These are phyloP conservation scores for Caenorhabditis sinica DNA, from an alignment of 2,888 invertebrate species.

Conservation along the genomic window DNA sequence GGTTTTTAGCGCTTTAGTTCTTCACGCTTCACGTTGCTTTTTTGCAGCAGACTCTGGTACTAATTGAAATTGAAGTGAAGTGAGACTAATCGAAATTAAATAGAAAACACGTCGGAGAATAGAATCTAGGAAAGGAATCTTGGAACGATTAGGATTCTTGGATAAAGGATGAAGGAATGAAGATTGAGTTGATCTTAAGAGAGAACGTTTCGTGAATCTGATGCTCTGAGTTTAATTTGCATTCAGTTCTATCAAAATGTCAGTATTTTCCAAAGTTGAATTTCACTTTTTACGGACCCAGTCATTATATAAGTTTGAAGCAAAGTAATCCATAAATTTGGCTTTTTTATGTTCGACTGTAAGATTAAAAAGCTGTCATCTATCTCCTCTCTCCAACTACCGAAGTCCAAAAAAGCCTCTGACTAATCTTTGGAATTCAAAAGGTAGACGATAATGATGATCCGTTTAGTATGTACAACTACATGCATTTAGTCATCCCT, in stretches of 20 bases:
- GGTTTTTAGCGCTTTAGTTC: constrained; percentile 35
- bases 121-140: constrained; percentile 10
- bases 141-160: not conserved
- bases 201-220: too few relatives aligned
- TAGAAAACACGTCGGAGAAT: not conserved
- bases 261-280: too few relatives aligned
- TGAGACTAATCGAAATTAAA: constrained; percentile 29
- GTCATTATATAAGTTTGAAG: too few relatives aligned
- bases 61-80: constrained; percentile 47
- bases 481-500: constrained; percentile 18
- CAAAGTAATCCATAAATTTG: too few relatives aligned
- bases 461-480: constrained; percentile 29
- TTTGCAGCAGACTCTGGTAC: constrained; percentile 8
- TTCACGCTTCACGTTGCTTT: constrained; percentile 12
- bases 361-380: not conserved
- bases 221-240: too few relatives aligned
- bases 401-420: not conserved
- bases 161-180: not conserved
- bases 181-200: not conserved
- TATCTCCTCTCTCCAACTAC: not conserved
- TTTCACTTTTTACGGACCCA: too few relatives aligned
- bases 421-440: not conserved
- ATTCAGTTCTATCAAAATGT: too few relatives aligned
- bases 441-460: not conserved
- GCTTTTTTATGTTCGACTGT: too few relatives aligned